Evolutionary conservation across 1,140 invertebrate genomes (phyloP), one percentile per base, ranked within the genome.

Genomic region (Plutomurus gul): DNA sequence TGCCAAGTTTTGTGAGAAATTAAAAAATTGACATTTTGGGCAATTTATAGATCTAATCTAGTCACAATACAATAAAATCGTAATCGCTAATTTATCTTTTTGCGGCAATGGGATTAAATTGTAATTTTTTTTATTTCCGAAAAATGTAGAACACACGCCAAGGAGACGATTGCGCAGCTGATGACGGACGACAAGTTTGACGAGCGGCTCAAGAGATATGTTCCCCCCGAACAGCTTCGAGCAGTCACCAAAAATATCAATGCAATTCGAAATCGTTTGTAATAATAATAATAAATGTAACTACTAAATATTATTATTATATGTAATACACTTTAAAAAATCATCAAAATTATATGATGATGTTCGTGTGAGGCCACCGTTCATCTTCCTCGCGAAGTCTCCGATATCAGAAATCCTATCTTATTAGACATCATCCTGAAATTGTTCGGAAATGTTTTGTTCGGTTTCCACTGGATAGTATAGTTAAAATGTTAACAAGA

Each of bases 121-220:
- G 18, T 65, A 65, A 65, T 65, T 65, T 65, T 5, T 43, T n/a
- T 51, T 51, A 1, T 25, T 65, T 77, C 1, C n/a, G n/a, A n/a
- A n/a, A n/a, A n/a, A n/a, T 10, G 13, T 30, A 77, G 76, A 22
- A 78, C 76, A 4, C 76, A 78, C 37, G 76, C 65, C 1, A 78
- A 78, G 43, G 70, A 70, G 36, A 70, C 76, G 10, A 39, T 78
- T 20, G 76, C 65, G 7, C n/a, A 33, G 39, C 13, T 78, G 40
- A 72, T 78, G 20, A 18, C 65, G 13, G 60, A 78, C 22, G 30
- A 13, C 10, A 33, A 13, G 0, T 78, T 78, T 20, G 76, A 78
- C 1, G 22, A 70, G 22, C 51, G 73, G 33, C n/a, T 78, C 0
- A 65, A 70, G 47, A 71, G 65, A 30, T 16, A 47, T n/a, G 65